Conservation (phyloP, 1,140 invertebrate genomes). For the Dryas iulia region DNA sequence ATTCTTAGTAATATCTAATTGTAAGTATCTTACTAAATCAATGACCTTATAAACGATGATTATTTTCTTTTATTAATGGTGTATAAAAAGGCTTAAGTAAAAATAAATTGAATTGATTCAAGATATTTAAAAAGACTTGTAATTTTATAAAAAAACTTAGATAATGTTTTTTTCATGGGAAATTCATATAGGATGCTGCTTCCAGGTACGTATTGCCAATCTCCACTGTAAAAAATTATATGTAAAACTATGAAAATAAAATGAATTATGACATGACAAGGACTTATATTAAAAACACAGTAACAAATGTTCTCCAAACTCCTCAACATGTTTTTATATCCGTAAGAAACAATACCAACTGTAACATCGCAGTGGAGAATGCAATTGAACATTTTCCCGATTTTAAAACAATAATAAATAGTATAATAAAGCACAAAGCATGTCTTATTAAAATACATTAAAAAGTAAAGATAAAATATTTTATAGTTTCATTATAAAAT, state of each 20-base stretch:
- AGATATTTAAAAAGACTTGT: no score
- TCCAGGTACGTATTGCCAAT: slow-evolving; percentile 18
- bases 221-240: slow-evolving; percentile 27
- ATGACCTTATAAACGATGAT: no score
- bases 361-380: slow-evolving; percentile 32
- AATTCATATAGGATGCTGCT: not conserved
- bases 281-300: not conserved
- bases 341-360: slow-evolving; percentile 56
- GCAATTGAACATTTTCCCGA: slow-evolving; percentile 14
- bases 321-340: not conserved
- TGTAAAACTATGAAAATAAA: not conserved
- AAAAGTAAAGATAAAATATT: not conserved
- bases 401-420: no score
- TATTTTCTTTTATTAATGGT: no score
- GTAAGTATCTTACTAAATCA: no score
- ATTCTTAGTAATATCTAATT: no score
- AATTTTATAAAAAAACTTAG: no score
- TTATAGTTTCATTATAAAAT: not conserved
- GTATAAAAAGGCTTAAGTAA: no score
- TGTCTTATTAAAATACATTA: no score
- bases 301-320: not conserved
- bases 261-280: not conserved
- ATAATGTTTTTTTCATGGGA: not conserved
- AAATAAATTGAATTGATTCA: no score
- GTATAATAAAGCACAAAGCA: no score